Percentiles rank a stretch among this genome's conserved stretches.
phyloP scores from a whole-genome alignment of 2,888 invertebrate genomes.

The Eupithecia inturbata region DNA sequence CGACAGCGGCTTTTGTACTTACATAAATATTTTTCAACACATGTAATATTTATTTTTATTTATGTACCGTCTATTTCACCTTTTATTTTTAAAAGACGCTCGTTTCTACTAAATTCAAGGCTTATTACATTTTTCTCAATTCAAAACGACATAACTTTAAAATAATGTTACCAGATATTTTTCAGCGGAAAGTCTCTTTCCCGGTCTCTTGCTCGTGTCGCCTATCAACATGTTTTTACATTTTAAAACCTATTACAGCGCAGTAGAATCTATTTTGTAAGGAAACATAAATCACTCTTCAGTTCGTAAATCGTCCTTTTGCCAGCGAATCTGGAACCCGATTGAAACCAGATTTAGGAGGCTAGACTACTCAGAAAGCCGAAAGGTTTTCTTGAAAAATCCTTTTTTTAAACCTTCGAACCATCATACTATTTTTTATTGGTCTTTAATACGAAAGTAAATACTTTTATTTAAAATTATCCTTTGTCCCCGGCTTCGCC shows the following conservation, averaged over 20 bases:
- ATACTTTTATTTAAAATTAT: too few relatives aligned
- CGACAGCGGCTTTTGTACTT: too few relatives aligned
- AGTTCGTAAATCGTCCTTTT: slow-evolving; percentile 3
- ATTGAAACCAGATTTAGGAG: neutral
- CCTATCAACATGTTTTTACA: slow-evolving; percentile 5
- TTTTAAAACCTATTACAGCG: neutral
- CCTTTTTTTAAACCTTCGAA: neutral
- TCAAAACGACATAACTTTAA: neutral
- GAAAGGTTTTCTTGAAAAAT: neutral
- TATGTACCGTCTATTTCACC: neutral
- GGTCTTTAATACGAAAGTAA: too few relatives aligned
- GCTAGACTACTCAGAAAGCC: neutral
- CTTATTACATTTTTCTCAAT: neutral
- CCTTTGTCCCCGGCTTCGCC: too few relatives aligned
- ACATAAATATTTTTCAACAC: too few relatives aligned
- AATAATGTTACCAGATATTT: neutral
- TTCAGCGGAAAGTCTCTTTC: neutral
- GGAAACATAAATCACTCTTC: neutral
- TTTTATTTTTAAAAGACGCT: neutral
- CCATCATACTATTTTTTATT: too few relatives aligned
- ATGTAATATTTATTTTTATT: too few relatives aligned
- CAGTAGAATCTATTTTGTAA: slow-evolving; percentile 5
- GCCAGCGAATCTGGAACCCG: neutral
- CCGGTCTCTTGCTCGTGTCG: neutral
- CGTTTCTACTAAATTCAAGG: neutral